Percentiles rank a stretch among this genome's conserved stretches.
These are phyloP conservation scores for Ypsolopha scabrella DNA, from an alignment of 2,888 invertebrate species.

Conservation along the genomic window DNA sequence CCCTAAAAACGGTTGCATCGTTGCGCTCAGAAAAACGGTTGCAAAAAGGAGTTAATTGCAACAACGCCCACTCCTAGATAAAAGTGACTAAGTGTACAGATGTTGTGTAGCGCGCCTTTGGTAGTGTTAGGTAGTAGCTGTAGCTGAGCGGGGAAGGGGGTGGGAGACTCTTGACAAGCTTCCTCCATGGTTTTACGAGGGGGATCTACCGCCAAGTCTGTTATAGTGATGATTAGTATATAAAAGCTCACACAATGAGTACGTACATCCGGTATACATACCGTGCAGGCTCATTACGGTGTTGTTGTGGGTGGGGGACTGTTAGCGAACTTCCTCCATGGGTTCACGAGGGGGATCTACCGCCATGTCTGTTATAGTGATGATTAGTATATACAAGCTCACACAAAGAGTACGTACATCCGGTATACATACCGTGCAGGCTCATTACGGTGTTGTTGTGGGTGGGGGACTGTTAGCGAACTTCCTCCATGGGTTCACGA, in stretches of 20 bases:
- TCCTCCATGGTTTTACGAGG: slow-evolving; percentile 43
- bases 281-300: slow-evolving; percentile 40
- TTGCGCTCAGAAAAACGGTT: too few relatives aligned
- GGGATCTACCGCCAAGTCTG: too few relatives aligned
- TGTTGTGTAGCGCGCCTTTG: too few relatives aligned
- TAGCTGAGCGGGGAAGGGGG: too few relatives aligned
- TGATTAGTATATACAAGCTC: slow-evolving; percentile 6
- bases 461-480: slow-evolving; percentile 39
- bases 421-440: slow-evolving; percentile 35
- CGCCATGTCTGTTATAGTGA: background rate
- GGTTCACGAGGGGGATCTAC: too few relatives aligned
- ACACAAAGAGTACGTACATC: too few relatives aligned
- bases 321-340: too few relatives aligned
- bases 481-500: slow-evolving; percentile 43
- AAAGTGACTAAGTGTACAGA: too few relatives aligned
- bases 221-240: background rate
- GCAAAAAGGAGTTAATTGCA: too few relatives aligned
- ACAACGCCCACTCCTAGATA: too few relatives aligned
- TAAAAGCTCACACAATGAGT: slow-evolving; percentile 3
- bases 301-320: slow-evolving; percentile 33
- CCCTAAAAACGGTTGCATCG: too few relatives aligned
- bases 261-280: slow-evolving; percentile 15
- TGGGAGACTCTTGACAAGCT: slow-evolving; percentile 17
- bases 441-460: slow-evolving; percentile 33
- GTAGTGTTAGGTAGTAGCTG: too few relatives aligned